Percentiles rank a stretch among this genome's conserved stretches.
These are phyloP conservation scores for Microtus agrestis DNA, from an alignment of 2,797 vertebrate species.

Conservation along the genomic window DNA sequence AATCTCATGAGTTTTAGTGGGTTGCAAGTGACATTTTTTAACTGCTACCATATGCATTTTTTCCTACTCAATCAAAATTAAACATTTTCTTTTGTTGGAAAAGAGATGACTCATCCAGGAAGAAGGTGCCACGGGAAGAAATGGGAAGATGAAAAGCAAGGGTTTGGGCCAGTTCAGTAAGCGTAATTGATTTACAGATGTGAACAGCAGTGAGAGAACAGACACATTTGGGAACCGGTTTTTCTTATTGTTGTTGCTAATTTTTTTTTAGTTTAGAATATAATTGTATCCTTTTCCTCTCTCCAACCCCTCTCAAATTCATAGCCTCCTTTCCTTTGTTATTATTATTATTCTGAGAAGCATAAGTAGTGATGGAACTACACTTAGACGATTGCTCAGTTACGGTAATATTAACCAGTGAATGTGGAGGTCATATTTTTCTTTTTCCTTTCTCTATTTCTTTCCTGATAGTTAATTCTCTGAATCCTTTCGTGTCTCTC, in stretches of 20 bases:
- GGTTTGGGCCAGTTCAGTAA: background rate
- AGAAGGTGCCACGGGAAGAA: background rate
- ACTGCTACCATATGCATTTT: background rate
- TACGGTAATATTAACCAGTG: too few species aligned
- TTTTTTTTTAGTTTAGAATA: background rate
- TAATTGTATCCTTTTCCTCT: background rate
- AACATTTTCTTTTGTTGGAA: constrained; percentile 13
- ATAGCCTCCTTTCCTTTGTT: background rate
- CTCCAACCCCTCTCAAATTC: background rate
- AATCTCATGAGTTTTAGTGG: background rate
- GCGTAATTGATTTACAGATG: background rate
- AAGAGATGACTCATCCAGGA: background rate
- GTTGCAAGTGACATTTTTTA: background rate
- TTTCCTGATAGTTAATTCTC: too few species aligned
- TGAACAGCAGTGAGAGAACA: background rate
- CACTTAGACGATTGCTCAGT: too few species aligned
- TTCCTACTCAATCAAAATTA: background rate
- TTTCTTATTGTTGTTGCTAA: background rate
- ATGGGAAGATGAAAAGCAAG: background rate
- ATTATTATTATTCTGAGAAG: too few species aligned
- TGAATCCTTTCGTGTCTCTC: too few species aligned
- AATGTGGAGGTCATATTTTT: too few species aligned
- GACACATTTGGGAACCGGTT: background rate
- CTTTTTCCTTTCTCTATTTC: too few species aligned
- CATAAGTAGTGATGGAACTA: too few species aligned